Evolutionary conservation across 2,888 invertebrate species (phyloP), one percentile per base, ranked within the genome.

Genomic region (Hydraecia micacea): DNA sequence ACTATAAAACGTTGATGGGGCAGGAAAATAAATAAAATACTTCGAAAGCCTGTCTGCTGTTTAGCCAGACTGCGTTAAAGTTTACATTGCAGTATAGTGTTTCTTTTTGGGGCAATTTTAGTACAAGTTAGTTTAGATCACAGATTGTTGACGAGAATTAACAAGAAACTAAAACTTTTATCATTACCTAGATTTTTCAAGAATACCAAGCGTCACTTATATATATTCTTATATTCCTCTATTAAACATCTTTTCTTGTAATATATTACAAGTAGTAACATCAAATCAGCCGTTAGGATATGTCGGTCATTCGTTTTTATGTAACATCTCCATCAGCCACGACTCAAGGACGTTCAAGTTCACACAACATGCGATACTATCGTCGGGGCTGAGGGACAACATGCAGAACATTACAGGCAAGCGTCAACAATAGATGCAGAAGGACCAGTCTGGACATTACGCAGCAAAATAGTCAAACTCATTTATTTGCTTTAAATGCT

Each of bases 221-320:
- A 58, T 46, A 9, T 42, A 15, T 62, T 15, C 13, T 28, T 65
- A 42, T 21, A 42, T 32, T 46, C 36, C 1, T 39, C 39, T 49
- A 49, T 39, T 58, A 58, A 60, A 55, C 32, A 73, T 65, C 4
- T 80, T 79, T 42, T 15, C 13, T n/a, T 63, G 36, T 55, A 73
- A 52, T 67, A 66, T n/a, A n/a, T 65, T 8, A 46, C 32, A n/a
- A 63, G 13, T 69, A 63, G 46, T 58, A 36, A 62, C 25, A 85
- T 76, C 60, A 73, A 70, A 66, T 73, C 71, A 65, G 58, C 55
- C 77, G 42, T 77, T 63, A 70, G 39, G 55, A 58, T 77, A 67
- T 76, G 71, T 72, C 25, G 32, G 32, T n/a, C 62, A 60, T 79
- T 84, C 52, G 42, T 28, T 87, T 84, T 85, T 68, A 81, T 77